A percentile compares a stretch with the other conserved stretches of the same genome.
Evolutionary conservation across 2,113 vertebrate species (phyloP).

Genomic region (Erythrolamprus reginae): DNA sequence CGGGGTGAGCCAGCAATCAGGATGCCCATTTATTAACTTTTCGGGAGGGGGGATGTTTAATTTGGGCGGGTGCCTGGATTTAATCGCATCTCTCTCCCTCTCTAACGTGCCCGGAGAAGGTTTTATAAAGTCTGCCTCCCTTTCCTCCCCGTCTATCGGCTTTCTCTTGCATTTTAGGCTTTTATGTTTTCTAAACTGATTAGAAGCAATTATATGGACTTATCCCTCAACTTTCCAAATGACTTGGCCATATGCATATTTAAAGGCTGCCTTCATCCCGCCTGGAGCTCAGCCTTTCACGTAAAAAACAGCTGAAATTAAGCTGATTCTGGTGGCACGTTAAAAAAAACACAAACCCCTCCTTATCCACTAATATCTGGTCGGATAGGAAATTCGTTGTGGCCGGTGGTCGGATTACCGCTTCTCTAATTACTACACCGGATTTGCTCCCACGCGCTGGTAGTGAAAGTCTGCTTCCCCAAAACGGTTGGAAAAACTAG

Average conservation of each 20-base stretch:
- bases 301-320: constrained; percentile 69
- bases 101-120: constrained; percentile 32
- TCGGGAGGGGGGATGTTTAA: not conserved
- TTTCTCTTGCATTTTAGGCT: constrained; percentile 52
- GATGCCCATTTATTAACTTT: not conserved
- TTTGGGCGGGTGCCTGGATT: not conserved
- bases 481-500: constrained; percentile 20
- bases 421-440: constrained; percentile 71
- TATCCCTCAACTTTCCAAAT: constrained; percentile 66
- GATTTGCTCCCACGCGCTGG: constrained; percentile 58
- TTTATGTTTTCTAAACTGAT: constrained; percentile 64
- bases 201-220: constrained; percentile 55
- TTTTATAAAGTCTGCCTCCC: constrained; percentile 60
- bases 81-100: not conserved
- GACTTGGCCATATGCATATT: constrained; percentile 70
- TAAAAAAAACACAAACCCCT: constrained; percentile 67
- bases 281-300: constrained; percentile 47
- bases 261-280: constrained; percentile 70
- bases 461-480: constrained; percentile 65
- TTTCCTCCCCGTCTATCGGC: constrained; percentile 47
- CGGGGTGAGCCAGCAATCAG: not conserved
- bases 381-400: constrained; percentile 67
- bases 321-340: constrained; percentile 70
- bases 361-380: constrained; percentile 71
- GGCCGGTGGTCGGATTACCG: constrained; percentile 56